phyloP scores from a whole-genome alignment of 2,113 vertebrate genomes.

The Regulus satrapa region DNA sequence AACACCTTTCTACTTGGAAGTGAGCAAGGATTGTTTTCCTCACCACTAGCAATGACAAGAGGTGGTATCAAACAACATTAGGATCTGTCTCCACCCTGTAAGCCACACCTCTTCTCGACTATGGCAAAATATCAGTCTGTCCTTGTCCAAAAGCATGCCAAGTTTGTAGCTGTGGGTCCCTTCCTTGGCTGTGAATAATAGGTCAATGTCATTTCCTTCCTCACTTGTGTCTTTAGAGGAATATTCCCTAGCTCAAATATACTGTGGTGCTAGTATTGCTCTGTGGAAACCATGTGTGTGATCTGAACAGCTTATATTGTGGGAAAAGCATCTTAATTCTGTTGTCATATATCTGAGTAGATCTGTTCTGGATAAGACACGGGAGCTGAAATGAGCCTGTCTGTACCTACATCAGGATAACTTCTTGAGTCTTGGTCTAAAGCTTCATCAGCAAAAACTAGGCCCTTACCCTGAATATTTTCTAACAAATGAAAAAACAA shows the following conservation, averaged over 20 bases:
- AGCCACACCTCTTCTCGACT: not conserved
- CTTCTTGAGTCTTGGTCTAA: too few species aligned
- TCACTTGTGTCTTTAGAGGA: not conserved
- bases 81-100: too few species aligned
- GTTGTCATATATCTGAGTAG: not conserved
- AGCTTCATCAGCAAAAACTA: not conserved
- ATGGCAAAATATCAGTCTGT: too few species aligned
- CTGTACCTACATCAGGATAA: too few species aligned
- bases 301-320: not conserved
- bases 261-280: not conserved
- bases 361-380: not conserved
- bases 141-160: accelerated
- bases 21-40: too few species aligned
- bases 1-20: not conserved
- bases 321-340: not conserved
- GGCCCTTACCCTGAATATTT: not conserved
- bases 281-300: accelerated
- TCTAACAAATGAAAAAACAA: not conserved
- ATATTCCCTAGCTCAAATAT: not conserved
- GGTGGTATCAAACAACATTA: not conserved
- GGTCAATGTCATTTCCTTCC: not conserved
- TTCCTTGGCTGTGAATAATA: not conserved
- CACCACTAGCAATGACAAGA: not conserved
- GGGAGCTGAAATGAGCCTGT: accelerated
- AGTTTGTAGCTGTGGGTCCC: not conserved